Percentiles rank a stretch among this genome's conserved stretches.
phyloP scores from a whole-genome alignment of 2,797 vertebrate species.

The Bufotes viridis region DNA sequence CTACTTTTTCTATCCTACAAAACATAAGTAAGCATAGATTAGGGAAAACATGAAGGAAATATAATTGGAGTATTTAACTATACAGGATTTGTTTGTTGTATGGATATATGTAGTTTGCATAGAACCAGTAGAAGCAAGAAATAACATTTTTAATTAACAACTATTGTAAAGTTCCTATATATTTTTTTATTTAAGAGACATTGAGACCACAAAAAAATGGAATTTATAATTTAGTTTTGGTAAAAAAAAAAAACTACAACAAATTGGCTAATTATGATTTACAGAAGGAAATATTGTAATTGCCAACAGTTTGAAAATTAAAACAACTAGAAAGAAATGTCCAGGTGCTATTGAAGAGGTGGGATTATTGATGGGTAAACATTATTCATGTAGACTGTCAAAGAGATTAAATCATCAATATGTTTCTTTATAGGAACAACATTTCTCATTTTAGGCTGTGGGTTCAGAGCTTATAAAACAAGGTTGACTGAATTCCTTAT shows the following conservation, averaged over 20 bases:
- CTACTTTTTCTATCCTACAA: too few species aligned
- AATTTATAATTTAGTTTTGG: background rate
- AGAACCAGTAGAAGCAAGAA: too few species aligned
- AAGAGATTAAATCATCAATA: conserved; percentile 59
- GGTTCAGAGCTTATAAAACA: conserved; percentile 54
- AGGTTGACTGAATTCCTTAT: conserved; percentile 53
- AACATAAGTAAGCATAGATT: background rate
- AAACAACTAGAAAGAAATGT: background rate
- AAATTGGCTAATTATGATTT: background rate
- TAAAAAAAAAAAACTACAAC: background rate
- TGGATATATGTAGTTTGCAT: too few species aligned
- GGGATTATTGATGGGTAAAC: conserved; percentile 24
- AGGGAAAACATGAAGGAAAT: background rate
- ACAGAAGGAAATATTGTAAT: background rate
- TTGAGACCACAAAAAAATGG: too few species aligned
- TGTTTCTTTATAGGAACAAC: conserved; percentile 34
- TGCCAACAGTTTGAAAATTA: background rate
- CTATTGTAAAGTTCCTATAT: too few species aligned
- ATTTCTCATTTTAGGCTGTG: conserved; percentile 36
- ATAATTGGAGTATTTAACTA: background rate
- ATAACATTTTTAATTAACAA: too few species aligned
- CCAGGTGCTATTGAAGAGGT: background rate
- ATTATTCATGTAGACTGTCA: conserved; percentile 41
- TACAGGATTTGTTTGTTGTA: background rate
- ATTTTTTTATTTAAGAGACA: too few species aligned